Percentiles rank a stretch among this genome's conserved stretches.
Evolutionary conservation across 1,140 invertebrate species (phyloP).

Genomic region (Wasmannia auropunctata): DNA sequence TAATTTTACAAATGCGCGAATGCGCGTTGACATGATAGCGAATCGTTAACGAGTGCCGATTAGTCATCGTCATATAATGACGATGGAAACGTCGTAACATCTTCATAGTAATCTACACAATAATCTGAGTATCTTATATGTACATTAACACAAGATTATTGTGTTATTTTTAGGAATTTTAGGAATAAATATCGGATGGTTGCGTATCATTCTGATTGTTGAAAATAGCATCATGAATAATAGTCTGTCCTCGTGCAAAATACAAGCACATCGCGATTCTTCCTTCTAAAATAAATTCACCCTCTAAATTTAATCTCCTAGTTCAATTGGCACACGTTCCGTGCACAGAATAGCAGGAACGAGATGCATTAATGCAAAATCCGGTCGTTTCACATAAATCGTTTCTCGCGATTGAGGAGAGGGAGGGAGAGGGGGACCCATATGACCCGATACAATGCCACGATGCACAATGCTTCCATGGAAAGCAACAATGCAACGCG

Average conservation of each 20-base stretch:
- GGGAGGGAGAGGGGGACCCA: too few species aligned
- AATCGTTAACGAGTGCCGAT: constrained; percentile 7
- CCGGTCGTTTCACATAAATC: constrained; percentile 50
- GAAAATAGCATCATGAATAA: background rate
- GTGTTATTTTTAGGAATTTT: background rate
- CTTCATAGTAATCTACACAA: constrained; percentile 22
- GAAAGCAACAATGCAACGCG: constrained; percentile 71
- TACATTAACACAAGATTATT: background rate
- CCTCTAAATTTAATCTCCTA: background rate
- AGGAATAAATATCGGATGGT: background rate
- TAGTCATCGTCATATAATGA: constrained; percentile 32
- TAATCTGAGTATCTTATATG: background rate
- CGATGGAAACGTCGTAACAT: constrained; percentile 23
- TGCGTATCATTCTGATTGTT: background rate
- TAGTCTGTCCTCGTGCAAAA: background rate
- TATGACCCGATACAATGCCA: constrained; percentile 42
- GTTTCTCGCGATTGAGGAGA: constrained; percentile 6
- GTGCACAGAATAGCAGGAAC: constrained; percentile 6
- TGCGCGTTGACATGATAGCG: constrained; percentile 37
- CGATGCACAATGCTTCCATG: constrained; percentile 45
- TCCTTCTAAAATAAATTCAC: background rate
- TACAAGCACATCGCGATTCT: background rate
- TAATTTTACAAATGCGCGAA: constrained; percentile 29
- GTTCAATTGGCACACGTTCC: constrained; percentile 32
- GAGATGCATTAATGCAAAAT: constrained; percentile 18